Evolutionary conservation across 2,113 vertebrate species (phyloP).

Genomic region (Platycercus adscitus): DNA sequence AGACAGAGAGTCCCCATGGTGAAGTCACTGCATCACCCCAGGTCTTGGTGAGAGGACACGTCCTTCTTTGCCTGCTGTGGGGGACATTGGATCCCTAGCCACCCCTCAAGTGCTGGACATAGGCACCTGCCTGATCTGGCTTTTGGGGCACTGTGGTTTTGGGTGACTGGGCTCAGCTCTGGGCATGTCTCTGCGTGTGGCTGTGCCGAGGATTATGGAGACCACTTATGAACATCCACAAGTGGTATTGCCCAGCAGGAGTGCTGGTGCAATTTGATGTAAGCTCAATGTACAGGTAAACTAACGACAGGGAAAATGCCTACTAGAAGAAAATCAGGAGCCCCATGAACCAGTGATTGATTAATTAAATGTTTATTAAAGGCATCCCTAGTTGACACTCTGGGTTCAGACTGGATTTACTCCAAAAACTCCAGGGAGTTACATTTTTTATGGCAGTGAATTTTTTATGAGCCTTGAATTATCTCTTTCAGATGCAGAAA

Average conservation of each 20-base stretch:
- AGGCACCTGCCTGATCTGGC: not conserved
- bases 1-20: not conserved
- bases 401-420: not conserved
- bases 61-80: not conserved
- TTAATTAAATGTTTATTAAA: not conserved
- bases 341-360: rapidly evolving
- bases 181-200: rapidly evolving
- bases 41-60: not conserved
- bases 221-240: rapidly evolving
- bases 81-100: rapidly evolving
- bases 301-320: not conserved
- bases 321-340: not conserved
- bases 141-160: not conserved
- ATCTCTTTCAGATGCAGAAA: not conserved
- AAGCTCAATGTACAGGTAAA: not conserved
- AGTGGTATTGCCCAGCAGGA: not conserved
- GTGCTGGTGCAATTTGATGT: not conserved
- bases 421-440: not conserved
- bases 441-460: not conserved
- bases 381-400: not conserved
- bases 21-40: not conserved
- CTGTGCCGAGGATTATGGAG: not conserved
- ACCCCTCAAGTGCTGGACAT: not conserved
- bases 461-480: not conserved
- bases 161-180: not conserved